Evolutionary conservation across 2,113 vertebrate species (phyloP), one percentile per base, ranked within the genome.

Genomic region (Neogale vison): DNA sequence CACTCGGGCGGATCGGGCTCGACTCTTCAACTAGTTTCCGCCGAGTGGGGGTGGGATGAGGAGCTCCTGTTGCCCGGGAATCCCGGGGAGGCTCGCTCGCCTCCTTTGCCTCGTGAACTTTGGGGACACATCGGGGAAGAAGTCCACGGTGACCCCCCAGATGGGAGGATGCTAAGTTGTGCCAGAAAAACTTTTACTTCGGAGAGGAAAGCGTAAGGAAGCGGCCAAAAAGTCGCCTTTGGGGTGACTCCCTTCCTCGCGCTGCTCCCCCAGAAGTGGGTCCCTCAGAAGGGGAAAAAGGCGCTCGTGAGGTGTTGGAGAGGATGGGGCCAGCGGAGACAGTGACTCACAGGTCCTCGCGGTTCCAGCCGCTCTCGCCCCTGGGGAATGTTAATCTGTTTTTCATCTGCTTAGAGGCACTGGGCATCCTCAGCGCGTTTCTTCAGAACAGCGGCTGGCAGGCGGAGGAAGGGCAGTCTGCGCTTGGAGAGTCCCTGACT

Each of bases 111-210:
- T 50, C 18, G 10, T 3, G 21, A 85, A 93, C 91, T 95, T 91
- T 26, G 79, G 90, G 85, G 59, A 61, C 65, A 3, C 39, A 20
- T 7, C 10, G 4, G 36, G 82, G 42, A 59, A 50, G 50, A 79
- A 88, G 72, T 85, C 88, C 84, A 14, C 6, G 1, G 29, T 36
- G 79, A 92, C 82, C 34, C 34, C 24, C 15, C 36, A 52, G 24
- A 13, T 24, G 45, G 45, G 39, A 97, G 57, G 67, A 15, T 21
- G 97, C 74, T 50, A 72, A 94, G 93, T 96, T 87, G 71, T 18
- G 20, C 36, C 36, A 3, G 71, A 94, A 81, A 98, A 98, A 98
- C 93, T 98, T 98, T 97, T 97, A 69, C 89, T 93, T 95, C 5
- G 39, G 67, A 80, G 61, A 3, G 13, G 79, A 20, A 20, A 63